These are phyloP conservation scores for Sylvietta virens DNA, from an alignment of 2,113 vertebrate genomes.

Conservation along the genomic window DNA sequence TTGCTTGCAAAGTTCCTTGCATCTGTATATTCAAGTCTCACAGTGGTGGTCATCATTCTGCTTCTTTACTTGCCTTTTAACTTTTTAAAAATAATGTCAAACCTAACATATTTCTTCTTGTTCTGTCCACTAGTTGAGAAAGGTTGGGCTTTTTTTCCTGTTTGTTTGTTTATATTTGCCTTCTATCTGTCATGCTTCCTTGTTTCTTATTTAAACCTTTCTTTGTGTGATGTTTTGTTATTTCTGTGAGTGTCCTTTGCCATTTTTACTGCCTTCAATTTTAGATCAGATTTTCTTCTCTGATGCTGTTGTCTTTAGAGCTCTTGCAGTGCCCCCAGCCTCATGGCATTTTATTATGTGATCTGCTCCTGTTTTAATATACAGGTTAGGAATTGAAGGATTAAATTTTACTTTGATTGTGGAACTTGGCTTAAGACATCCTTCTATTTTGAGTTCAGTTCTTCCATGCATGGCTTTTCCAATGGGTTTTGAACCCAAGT, in stretches of 20 bases:
- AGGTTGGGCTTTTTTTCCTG: not conserved
- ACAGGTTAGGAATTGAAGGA: not conserved
- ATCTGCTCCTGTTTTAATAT: not conserved
- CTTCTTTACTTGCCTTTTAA: not conserved
- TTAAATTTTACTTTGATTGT: not conserved
- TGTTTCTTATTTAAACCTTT: not conserved
- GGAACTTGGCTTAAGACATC: not conserved
- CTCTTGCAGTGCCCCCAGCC: not conserved
- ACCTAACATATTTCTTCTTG: not conserved
- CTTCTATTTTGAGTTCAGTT: not conserved
- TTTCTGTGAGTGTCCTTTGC: not conserved
- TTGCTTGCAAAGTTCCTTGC: not conserved
- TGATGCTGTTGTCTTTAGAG: not conserved
- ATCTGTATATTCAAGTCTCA: not conserved
- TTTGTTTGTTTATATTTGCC: not conserved
- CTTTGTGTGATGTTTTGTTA: not conserved
- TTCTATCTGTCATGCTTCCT: not conserved
- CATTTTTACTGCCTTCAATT: not conserved
- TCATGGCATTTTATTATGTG: not conserved
- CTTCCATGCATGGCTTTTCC: not conserved
- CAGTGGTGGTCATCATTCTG: not conserved
- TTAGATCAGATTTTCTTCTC: not conserved
- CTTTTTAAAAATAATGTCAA: not conserved
- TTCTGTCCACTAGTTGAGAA: not conserved
- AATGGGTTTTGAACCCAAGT: not conserved